These are phyloP conservation scores for Lineus longissimus DNA, from an alignment of 1,140 invertebrate genomes.

Conservation along the genomic window DNA sequence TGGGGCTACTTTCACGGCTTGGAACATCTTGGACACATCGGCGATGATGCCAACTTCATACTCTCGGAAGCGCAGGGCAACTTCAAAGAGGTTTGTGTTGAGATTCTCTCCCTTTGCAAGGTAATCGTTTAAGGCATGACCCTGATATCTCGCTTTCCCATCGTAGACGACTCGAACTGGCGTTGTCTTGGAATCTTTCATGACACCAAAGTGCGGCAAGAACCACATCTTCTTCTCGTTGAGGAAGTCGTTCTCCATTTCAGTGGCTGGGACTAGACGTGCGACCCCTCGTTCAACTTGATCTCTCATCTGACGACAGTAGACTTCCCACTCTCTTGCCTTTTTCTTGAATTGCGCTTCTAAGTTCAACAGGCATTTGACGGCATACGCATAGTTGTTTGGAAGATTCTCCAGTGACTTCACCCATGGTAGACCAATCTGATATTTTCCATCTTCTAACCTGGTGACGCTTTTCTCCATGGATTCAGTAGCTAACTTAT, in stretches of 20 bases:
- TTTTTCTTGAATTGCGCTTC: too few species aligned
- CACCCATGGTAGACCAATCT: too few species aligned
- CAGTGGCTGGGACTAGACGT: too few species aligned
- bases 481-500: not conserved
- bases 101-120: not conserved
- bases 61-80: not conserved
- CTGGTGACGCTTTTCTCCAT: not conserved
- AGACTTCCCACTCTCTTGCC: too few species aligned
- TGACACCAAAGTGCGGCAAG: too few species aligned
- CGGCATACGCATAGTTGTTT: not conserved
- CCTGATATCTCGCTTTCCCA: not conserved
- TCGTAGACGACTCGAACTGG: slow-evolving; percentile 3
- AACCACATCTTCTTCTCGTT: too few species aligned
- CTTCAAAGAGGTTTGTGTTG: not conserved
- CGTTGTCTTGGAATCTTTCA: not conserved
- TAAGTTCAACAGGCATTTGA: too few species aligned
- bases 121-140: not conserved
- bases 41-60: slow-evolving; percentile 4
- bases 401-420: not conserved
- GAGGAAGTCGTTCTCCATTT: too few species aligned
- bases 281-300: too few species aligned
- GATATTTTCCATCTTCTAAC: not conserved
- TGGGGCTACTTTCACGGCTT: not conserved
- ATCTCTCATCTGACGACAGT: too few species aligned
- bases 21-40: slow-evolving; percentile 2